Evolutionary conservation across 2,888 invertebrate species (phyloP).

Genomic region (Drosophila anomalata): DNA sequence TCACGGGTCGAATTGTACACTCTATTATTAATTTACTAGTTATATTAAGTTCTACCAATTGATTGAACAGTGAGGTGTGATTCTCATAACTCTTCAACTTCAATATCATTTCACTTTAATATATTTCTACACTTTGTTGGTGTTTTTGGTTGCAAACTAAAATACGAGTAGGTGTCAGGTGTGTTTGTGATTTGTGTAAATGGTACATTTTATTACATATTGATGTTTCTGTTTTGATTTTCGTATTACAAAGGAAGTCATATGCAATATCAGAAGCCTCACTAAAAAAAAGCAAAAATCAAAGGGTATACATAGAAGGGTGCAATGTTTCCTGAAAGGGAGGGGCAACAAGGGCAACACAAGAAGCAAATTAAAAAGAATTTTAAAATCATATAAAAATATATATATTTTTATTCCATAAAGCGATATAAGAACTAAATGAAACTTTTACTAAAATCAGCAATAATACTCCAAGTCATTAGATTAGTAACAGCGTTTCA

Average conservation of each 20-base stretch:
- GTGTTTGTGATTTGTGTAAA: slow-evolving; percentile 25
- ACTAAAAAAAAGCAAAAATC: background rate
- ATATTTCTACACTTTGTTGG: slow-evolving; percentile 52
- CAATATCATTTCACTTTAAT: slow-evolving; percentile 44
- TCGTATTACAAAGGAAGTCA: slow-evolving; percentile 32
- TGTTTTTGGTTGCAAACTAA: slow-evolving; percentile 40
- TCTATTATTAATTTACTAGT: slow-evolving; percentile 67
- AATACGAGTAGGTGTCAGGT: slow-evolving; percentile 45
- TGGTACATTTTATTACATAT: slow-evolving; percentile 55
- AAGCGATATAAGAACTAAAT: slow-evolving; percentile 64
- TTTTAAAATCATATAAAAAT: slow-evolving; percentile 52
- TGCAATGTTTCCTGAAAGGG: background rate
- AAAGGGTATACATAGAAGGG: background rate
- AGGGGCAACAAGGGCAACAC: background rate
- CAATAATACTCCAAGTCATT: slow-evolving; percentile 69
- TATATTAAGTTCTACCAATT: slow-evolving; percentile 61
- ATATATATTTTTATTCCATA: slow-evolving; percentile 66
- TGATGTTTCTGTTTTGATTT: slow-evolving; percentile 33
- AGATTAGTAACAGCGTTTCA: slow-evolving; percentile 59
- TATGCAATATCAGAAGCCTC: background rate
- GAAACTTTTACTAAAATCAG: slow-evolving; percentile 58
- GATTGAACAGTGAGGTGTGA: slow-evolving; percentile 58
- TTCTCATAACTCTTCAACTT: slow-evolving; percentile 45
- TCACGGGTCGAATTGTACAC: slow-evolving; percentile 51
- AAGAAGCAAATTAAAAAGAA: slow-evolving; percentile 12